Conservation (phyloP, 2,113 vertebrate genomes). For the Brachyistius frenatus region DNA sequence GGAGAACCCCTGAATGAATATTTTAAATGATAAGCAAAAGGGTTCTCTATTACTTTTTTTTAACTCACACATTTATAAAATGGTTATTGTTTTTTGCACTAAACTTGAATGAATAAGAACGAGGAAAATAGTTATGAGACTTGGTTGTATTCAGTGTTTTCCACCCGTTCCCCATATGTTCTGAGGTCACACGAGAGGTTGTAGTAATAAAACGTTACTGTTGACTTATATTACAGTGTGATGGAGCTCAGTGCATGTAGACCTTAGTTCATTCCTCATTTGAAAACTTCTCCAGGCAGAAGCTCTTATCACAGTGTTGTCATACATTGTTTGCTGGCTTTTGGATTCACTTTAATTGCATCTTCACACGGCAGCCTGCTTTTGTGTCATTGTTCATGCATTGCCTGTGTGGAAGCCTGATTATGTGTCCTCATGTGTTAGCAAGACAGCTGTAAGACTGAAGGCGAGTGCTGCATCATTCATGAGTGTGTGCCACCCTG, state of each 20-base stretch:
- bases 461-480: conserved; percentile 74
- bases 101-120: not conserved
- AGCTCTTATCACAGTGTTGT: conserved; percentile 9
- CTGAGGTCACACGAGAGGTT: not conserved
- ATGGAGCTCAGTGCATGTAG: not conserved
- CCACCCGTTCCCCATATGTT: not conserved
- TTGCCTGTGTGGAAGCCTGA: conserved; percentile 30
- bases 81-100: no score
- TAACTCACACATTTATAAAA: no score
- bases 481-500: conserved; percentile 75
- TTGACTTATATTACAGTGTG: not conserved
- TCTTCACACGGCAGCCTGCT: not conserved
- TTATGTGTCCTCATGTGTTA: conserved; percentile 65
- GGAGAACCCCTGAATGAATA: no score
- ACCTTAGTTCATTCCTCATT: not conserved
- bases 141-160: not conserved
- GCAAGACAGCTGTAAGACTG: conserved; percentile 50
- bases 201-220: not conserved
- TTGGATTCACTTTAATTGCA: conserved; percentile 46
- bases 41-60: not conserved
- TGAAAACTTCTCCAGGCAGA: conserved; percentile 25
- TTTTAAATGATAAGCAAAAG: not conserved
- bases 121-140: not conserved
- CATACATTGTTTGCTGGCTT: conserved; percentile 19
- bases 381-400: conserved; percentile 24